phyloP scores from a whole-genome alignment of 2,797 vertebrate species.

The Microchirus variegatus region DNA sequence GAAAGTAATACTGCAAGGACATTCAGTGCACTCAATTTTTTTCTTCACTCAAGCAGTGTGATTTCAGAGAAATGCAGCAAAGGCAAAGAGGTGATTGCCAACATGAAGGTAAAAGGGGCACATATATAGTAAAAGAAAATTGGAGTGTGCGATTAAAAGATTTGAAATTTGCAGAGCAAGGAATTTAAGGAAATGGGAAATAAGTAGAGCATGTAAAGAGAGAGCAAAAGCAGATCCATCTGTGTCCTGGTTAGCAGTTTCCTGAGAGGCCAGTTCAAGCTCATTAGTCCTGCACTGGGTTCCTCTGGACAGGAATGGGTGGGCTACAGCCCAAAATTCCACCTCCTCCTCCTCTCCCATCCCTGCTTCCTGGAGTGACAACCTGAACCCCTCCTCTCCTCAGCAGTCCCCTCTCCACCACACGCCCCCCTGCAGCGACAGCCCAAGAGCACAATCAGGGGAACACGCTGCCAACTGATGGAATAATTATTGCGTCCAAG shows the following conservation, averaged over 20 bases:
- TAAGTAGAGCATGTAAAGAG: conserved; percentile 22
- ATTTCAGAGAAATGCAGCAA: conserved; percentile 45
- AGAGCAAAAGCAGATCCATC: conserved; percentile 33
- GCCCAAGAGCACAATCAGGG: conserved; percentile 87
- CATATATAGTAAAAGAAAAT: conserved; percentile 25
- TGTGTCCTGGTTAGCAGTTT: conserved; percentile 57
- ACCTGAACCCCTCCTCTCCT: conserved; percentile 54
- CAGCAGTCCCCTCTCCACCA: conserved; percentile 66
- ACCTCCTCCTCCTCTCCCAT: conserved; percentile 28
- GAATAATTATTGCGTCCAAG: conserved; percentile 92
- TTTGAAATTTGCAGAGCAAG: conserved; percentile 46
- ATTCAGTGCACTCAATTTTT: conserved; percentile 60
- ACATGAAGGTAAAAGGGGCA: conserved; percentile 27
- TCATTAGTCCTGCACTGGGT: conserved; percentile 76
- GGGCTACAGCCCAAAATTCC: conserved; percentile 63
- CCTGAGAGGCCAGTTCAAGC: conserved; percentile 60
- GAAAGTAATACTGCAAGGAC: conserved; percentile 63
- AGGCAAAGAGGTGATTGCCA: conserved; percentile 64
- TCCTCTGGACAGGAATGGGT: conserved; percentile 67
- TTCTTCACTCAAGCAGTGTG: conserved; percentile 51
- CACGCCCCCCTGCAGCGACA: conserved; percentile 82
- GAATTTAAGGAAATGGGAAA: conserved; percentile 19
- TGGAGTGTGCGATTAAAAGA: conserved; percentile 40
- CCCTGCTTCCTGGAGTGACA: conserved; percentile 75
- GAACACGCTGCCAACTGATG: conserved; percentile 87